Evolutionary conservation across 2,888 invertebrate species (phyloP).

Genomic region (Sphaeridia pumilis): DNA sequence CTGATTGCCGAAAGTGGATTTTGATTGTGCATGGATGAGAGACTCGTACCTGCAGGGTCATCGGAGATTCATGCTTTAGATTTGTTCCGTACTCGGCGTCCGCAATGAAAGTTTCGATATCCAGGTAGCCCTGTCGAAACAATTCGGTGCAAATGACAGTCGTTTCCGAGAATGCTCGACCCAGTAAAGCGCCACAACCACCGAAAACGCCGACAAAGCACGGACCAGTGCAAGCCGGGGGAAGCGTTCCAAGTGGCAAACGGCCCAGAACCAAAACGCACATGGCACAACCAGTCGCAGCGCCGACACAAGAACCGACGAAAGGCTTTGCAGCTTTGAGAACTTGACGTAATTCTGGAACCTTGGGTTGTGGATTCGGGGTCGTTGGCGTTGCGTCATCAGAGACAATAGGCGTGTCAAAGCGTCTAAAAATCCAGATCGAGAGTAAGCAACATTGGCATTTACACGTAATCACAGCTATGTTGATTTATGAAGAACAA

Average conservation of each 20-base stretch:
- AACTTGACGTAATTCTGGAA: conserved; percentile 33
- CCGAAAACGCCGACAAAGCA: conserved; percentile 35
- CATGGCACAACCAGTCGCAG: conserved; percentile 32
- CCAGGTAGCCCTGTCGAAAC: conserved; percentile 33
- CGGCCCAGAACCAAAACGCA: conserved; percentile 33
- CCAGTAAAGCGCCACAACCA: conserved; percentile 30
- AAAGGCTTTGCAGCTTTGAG: conserved; percentile 34
- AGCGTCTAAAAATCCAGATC: conserved; percentile 14
- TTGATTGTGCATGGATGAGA: not conserved
- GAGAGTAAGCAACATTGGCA: not conserved
- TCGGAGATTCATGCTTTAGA: conserved; percentile 22
- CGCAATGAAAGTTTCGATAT: conserved; percentile 31
- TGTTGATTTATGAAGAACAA: not conserved
- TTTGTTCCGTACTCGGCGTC: conserved; percentile 34
- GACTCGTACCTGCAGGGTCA: conserved; percentile 29
- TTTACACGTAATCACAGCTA: not conserved
- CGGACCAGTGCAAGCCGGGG: conserved; percentile 34
- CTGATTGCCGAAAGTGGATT: not conserved
- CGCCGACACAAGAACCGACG: conserved; percentile 33
- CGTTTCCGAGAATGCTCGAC: conserved; percentile 33
- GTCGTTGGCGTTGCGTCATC: conserved; percentile 6
- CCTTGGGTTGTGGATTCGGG: conserved; percentile 17
- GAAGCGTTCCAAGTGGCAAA: conserved; percentile 28
- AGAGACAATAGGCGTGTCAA: conserved; percentile 15
- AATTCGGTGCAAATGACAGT: conserved; percentile 37